Conservation (phyloP, 2,797 vertebrate species). For the Prionace glauca region DNA sequence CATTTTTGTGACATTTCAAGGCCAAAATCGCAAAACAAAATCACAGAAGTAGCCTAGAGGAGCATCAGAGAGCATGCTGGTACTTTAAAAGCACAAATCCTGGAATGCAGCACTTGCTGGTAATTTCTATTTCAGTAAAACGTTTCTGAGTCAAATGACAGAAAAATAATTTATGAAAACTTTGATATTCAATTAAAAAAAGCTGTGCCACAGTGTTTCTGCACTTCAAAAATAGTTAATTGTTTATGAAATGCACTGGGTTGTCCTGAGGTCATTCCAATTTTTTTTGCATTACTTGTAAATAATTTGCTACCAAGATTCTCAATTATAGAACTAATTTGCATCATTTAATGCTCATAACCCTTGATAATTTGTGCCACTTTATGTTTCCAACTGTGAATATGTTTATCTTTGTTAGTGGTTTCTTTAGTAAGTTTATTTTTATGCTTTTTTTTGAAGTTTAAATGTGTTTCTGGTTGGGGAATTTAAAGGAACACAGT, state of each 20-base stretch:
- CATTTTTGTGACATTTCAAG: conserved; percentile 29
- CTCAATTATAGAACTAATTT: background rate
- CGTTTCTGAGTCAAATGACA: background rate
- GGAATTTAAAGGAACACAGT: background rate
- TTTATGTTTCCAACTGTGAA: background rate
- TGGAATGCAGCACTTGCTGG: background rate
- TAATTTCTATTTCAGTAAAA: background rate
- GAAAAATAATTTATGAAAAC: background rate
- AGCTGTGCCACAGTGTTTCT: background rate
- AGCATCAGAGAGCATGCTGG: conserved; percentile 11
- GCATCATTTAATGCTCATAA: background rate
- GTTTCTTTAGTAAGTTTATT: background rate
- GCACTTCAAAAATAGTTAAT: background rate
- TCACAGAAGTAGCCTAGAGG: background rate
- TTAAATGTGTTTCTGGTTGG: background rate
- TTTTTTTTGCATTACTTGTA: background rate
- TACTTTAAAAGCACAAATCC: background rate
- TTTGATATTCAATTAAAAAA: background rate
- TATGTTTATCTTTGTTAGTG: background rate
- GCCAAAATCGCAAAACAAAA: conserved; percentile 4
- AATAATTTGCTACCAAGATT: background rate
- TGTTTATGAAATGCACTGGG: background rate
- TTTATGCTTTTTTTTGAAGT: background rate
- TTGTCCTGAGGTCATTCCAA: background rate
- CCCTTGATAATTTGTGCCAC: background rate